Conservation (phyloP, 2,797 vertebrate genomes). For the Pangasius djambal region DNA sequence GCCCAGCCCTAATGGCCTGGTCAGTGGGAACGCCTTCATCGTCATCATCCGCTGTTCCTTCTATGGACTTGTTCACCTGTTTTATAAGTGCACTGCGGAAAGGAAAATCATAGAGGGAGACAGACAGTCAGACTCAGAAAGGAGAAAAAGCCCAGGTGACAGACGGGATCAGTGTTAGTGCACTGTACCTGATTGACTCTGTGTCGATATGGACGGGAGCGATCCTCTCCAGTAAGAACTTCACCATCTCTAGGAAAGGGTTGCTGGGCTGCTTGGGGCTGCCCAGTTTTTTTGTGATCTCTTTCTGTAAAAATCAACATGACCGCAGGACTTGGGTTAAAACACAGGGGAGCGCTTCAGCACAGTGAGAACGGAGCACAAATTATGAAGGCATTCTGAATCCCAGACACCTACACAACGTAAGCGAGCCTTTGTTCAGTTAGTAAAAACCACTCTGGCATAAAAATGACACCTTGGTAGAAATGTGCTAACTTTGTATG, state of each 20-base stretch:
- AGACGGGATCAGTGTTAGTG: background rate
- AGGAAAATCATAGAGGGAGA: background rate
- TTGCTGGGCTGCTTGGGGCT: conserved; percentile 98
- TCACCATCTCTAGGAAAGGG: conserved; percentile 98
- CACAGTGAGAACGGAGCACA: background rate
- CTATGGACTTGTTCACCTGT: conserved; percentile 97
- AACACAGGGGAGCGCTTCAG: background rate
- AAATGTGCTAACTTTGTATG: background rate
- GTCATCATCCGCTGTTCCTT: conserved; percentile 96
- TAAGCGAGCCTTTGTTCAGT: background rate
- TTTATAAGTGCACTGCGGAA: conserved; percentile 89
- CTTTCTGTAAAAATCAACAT: conserved; percentile 77
- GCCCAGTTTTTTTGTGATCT: conserved; percentile 96
- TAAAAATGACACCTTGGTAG: background rate
- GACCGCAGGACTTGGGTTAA: background rate
- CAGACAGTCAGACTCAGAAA: too few relatives aligned
- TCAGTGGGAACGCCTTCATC: conserved; percentile 96
- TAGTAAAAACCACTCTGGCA: background rate
- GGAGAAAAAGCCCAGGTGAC: background rate
- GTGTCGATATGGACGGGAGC: conserved; percentile 97
- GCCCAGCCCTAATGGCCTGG: conserved; percentile 93
- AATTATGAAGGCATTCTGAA: background rate
- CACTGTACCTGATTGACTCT: conserved; percentile 88
- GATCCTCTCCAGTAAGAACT: conserved; percentile 95
- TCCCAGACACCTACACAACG: background rate